phyloP scores from a whole-genome alignment of 1,140 invertebrate species.

The Drosophila oshimai region DNA sequence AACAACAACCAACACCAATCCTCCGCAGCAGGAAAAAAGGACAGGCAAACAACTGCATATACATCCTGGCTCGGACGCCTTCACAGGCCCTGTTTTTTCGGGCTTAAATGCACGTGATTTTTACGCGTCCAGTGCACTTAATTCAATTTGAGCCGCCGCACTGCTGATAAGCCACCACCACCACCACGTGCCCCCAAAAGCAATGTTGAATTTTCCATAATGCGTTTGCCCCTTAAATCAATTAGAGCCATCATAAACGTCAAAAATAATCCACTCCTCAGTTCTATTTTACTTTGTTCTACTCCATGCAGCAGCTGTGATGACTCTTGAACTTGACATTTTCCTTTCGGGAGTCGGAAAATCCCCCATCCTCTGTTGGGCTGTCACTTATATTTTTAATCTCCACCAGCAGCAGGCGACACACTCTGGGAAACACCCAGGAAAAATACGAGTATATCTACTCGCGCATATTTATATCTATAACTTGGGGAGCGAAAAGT shows the following conservation, averaged over 20 bases:
- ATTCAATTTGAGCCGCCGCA: conserved; percentile 40
- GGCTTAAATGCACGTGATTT: conserved; percentile 56
- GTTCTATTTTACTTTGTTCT: conserved; percentile 6
- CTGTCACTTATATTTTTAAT: conserved; percentile 77
- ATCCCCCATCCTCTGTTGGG: conserved; percentile 22
- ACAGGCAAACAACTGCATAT: conserved; percentile 54
- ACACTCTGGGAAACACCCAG: conserved; percentile 39
- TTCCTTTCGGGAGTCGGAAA: conserved; percentile 36
- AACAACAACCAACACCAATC: conserved; percentile 41
- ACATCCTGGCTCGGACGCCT: conserved; percentile 22
- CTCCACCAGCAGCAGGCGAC: conserved; percentile 58
- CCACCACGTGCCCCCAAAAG: conserved; percentile 5
- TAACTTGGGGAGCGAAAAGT: conserved; percentile 47
- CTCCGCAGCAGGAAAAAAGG: conserved; percentile 10
- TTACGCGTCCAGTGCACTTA: conserved; percentile 62
- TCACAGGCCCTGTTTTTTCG: conserved; percentile 3
- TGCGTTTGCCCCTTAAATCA: conserved; percentile 50
- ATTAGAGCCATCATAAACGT: conserved; percentile 77
- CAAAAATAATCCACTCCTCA: conserved; percentile 72
- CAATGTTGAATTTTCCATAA: conserved; percentile 31
- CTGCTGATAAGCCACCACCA: conserved; percentile 29
- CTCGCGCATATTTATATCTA: conserved; percentile 19
- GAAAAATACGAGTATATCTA: conserved; percentile 17
- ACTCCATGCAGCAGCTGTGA: conserved; percentile 62
- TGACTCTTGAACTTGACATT: conserved; percentile 80